These are phyloP conservation scores for Discoglossus pictus DNA, from an alignment of 2,797 vertebrate genomes.

Conservation along the genomic window DNA sequence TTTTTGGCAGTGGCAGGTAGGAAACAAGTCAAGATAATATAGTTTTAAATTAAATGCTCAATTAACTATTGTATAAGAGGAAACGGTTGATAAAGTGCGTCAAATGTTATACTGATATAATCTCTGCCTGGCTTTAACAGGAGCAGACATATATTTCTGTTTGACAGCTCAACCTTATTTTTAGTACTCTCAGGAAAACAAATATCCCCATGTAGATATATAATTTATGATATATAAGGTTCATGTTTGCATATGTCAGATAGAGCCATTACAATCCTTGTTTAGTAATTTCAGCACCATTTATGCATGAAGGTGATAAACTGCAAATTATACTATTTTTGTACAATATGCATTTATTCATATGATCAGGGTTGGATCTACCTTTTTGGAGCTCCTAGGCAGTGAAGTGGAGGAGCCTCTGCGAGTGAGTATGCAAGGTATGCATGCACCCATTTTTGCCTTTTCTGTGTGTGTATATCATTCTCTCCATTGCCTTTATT, in stretches of 20 bases:
- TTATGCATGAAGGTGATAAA: background rate
- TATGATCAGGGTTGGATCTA: too few species aligned
- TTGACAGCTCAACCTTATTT: conserved; percentile 25
- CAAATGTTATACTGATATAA: conserved; percentile 35
- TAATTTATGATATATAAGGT: conserved; percentile 3
- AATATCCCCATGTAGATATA: conserved; percentile 10
- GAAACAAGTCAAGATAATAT: conserved; percentile 46
- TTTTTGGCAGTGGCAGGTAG: conserved; percentile 46
- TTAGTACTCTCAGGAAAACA: conserved; percentile 15
- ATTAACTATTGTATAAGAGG: conserved; percentile 36
- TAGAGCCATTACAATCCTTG: too few species aligned
- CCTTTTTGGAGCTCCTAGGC: too few species aligned
- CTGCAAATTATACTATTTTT: background rate
- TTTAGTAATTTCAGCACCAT: background rate
- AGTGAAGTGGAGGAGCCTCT: too few species aligned
- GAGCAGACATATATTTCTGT: conserved; percentile 34
- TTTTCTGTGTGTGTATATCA: too few species aligned
- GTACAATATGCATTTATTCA: too few species aligned
- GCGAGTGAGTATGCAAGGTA: too few species aligned
- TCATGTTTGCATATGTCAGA: conserved; percentile 6
- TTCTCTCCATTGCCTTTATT: too few species aligned
- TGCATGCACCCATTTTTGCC: too few species aligned
- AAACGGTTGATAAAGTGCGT: conserved; percentile 16
- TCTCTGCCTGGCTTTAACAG: background rate
- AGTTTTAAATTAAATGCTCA: conserved; percentile 51